Evolutionary conservation across 2,888 invertebrate species (phyloP).

Genomic region (Drosophila nigricruria): DNA sequence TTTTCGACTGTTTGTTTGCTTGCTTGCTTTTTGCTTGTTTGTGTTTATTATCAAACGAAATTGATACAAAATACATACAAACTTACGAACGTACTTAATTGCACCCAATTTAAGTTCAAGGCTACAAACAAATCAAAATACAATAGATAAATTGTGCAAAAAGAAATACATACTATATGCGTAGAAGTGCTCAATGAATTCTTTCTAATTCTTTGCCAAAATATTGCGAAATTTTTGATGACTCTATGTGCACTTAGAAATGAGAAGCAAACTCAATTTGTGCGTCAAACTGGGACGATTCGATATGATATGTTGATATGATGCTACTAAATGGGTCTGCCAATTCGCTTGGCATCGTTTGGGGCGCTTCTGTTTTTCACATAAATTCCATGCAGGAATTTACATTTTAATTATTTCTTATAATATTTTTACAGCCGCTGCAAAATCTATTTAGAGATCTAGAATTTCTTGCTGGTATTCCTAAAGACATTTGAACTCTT

Average conservation of each 20-base stretch:
- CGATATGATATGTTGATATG: slow-evolving; percentile 23
- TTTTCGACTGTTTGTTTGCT: slow-evolving; percentile 42
- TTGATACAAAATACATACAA: slow-evolving; percentile 39
- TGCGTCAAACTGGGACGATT: slow-evolving; percentile 19
- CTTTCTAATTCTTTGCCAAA: slow-evolving; percentile 25
- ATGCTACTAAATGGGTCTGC: slow-evolving; percentile 51
- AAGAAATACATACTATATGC: neutral
- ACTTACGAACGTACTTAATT: slow-evolving; percentile 38
- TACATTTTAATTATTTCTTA: slow-evolving; percentile 33
- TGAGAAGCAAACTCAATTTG: slow-evolving; percentile 1
- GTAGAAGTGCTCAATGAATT: slow-evolving; percentile 9
- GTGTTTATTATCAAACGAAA: slow-evolving; percentile 50
- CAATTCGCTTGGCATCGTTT: slow-evolving; percentile 62
- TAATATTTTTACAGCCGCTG: slow-evolving; percentile 28
- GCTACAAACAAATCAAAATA: slow-evolving; percentile 56
- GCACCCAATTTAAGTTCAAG: slow-evolving; percentile 70
- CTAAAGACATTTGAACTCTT: neutral
- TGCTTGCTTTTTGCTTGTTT: slow-evolving; percentile 46
- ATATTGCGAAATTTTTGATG: slow-evolving; percentile 10
- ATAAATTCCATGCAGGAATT: slow-evolving; percentile 48
- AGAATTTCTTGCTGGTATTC: slow-evolving; percentile 7
- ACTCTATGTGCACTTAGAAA: slow-evolving; percentile 10
- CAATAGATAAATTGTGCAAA: slow-evolving; percentile 25
- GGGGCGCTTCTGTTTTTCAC: slow-evolving; percentile 55
- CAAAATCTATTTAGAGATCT: slow-evolving; percentile 39